Evolutionary conservation across 2,113 vertebrate species (phyloP), one percentile per base, ranked within the genome.

Genomic region (Pituophis catenifer): DNA sequence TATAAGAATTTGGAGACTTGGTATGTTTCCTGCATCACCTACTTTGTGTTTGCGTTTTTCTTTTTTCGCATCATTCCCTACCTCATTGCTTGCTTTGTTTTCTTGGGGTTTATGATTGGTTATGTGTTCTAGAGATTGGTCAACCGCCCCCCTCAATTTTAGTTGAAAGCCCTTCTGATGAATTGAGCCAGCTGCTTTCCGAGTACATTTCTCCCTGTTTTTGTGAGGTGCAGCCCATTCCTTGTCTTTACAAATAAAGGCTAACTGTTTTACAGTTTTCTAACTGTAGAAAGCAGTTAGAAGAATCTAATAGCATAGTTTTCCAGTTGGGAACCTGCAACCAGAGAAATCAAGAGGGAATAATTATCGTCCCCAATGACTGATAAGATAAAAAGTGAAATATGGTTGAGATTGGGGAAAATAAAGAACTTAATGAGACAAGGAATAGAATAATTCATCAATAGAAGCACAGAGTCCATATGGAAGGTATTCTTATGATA

Each of bases 361-460:
- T 70, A 29, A 70, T n/a, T n/a, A 70, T 33, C 3, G 11, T 65
- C 13, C 13, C 29, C 5, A 70, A n/a, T 33, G 29, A n/a, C 29
- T 12, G 15, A n/a, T 70, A 33, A n/a, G 13, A 7, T 70, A 33
- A 70, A 70, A 70, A 13, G 29, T 70, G 29, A 13, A 70, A 75
- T 33, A 75, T 75, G 13, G 59, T 62, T 62, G 10, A 29, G 44
- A 1, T 86, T 86, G 85, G 38, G 44, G 23, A 24, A 38, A 53
- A 93, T 90, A 33, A 24, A 65, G 93, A 92, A 70, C 2, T n/a
- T 59, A 92, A 81, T 92, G 11, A 90, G 92, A n/a, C 26, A 90
- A 75, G 70, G n/a, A 33, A 17, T 75, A 70, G 29, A 33, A 70
- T n/a, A 17, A 33, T 33, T 75, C 70, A 75, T 2, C 13, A n/a